Conservation (phyloP, 2,113 vertebrate genomes). For the Gracilinanus agilis region DNA sequence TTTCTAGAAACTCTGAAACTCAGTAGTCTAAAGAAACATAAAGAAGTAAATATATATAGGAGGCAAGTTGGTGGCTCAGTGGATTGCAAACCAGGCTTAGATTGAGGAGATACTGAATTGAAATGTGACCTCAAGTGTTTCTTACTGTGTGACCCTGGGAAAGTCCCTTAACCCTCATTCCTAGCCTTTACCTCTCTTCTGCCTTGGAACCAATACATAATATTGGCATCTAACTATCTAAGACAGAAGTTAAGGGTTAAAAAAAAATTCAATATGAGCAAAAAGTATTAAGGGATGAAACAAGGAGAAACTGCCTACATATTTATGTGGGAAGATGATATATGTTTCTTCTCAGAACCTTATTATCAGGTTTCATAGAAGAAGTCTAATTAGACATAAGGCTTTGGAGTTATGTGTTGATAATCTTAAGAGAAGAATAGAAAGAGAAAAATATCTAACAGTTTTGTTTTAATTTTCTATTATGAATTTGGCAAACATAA, state of each 20-base stretch:
- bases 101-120: too few species aligned
- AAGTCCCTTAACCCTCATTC: too few species aligned
- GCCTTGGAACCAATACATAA: too few species aligned
- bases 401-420: not conserved
- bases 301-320: not conserved
- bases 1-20: too few species aligned
- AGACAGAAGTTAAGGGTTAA: too few species aligned
- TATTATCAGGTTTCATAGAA: not conserved
- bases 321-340: not conserved
- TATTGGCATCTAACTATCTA: too few species aligned
- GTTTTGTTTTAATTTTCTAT: not conserved
- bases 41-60: too few species aligned
- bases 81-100: too few species aligned
- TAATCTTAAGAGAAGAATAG: not conserved
- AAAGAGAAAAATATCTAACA: not conserved
- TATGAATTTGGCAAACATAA: not conserved
- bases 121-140: too few species aligned
- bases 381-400: not conserved
- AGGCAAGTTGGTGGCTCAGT: too few species aligned
- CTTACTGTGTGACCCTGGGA: too few species aligned
- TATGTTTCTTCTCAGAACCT: not conserved
- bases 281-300: not conserved
- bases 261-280: not conserved
- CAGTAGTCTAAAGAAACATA: not conserved
- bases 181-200: too few species aligned